phyloP scores from a whole-genome alignment of 2,113 vertebrate species.

The Recurvirostra avosetta region DNA sequence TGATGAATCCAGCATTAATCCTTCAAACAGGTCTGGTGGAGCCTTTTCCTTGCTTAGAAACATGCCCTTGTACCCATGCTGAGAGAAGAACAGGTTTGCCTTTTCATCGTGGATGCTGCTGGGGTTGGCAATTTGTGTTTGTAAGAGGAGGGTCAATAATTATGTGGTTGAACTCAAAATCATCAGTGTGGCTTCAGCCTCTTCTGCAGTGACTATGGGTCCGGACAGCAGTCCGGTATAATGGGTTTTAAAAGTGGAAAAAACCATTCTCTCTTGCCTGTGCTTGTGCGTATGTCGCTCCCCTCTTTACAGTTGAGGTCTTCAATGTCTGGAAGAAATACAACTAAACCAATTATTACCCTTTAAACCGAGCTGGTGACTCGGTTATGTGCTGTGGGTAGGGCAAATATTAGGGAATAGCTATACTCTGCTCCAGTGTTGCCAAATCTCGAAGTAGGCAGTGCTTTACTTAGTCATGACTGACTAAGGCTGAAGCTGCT shows the following conservation, averaged over 20 bases:
- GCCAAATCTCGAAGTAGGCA: neutral
- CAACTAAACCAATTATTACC: neutral
- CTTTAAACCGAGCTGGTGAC: neutral
- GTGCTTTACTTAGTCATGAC: neutral
- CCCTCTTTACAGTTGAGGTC: neutral
- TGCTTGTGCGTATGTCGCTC: accelerated
- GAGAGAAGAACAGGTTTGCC: neutral
- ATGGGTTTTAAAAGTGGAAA: neutral
- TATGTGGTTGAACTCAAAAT: too few relatives aligned
- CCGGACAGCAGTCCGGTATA: neutral
- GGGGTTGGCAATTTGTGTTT: neutral
- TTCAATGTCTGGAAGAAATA: neutral
- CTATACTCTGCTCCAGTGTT: neutral
- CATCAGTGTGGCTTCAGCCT: neutral
- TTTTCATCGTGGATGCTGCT: accelerated
- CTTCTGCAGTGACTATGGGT: too few relatives aligned
- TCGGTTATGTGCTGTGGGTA: neutral
- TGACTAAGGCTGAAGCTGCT: neutral
- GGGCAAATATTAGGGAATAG: neutral
- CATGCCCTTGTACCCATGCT: accelerated
- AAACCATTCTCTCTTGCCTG: neutral
- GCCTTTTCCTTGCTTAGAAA: neutral
- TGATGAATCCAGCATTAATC: neutral
- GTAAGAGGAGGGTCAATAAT: too few relatives aligned
- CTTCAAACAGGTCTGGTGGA: neutral